Evolutionary conservation across 1,140 invertebrate genomes (phyloP).

Genomic region (Nasonia giraulti): DNA sequence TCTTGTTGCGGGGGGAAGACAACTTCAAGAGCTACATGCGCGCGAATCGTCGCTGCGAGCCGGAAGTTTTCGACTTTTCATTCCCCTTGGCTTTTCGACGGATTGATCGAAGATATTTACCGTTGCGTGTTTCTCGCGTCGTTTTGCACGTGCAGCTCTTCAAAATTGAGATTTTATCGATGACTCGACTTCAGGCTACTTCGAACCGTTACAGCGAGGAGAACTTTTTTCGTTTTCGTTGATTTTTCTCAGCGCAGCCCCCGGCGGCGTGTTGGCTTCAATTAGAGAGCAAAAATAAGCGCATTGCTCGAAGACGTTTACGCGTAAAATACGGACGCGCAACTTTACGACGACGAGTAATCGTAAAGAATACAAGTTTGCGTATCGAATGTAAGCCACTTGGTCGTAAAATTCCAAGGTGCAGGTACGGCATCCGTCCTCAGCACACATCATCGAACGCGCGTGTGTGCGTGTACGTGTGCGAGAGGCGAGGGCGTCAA

Average conservation of each 20-base stretch:
- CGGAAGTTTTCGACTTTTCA: too few relatives aligned
- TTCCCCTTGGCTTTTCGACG: not conserved
- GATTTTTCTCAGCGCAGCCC: not conserved
- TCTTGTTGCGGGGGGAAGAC: too few relatives aligned
- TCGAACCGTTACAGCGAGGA: not conserved
- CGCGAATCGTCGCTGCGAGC: too few relatives aligned
- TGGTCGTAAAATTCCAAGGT: not conserved
- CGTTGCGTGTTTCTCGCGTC: not conserved
- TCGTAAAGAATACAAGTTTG: not conserved
- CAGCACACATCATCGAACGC: not conserved
- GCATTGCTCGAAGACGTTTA: not conserved
- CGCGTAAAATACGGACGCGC: not conserved
- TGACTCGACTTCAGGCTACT: not conserved
- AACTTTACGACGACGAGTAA: not conserved
- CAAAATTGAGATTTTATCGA: conserved; percentile 1
- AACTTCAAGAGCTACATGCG: too few relatives aligned
- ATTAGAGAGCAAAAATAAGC: not conserved
- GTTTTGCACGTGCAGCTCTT: not conserved
- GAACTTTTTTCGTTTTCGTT: not conserved
- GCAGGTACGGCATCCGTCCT: not conserved
- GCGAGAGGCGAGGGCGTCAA: conserved; percentile 51
- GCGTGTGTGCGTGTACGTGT: conserved; percentile 50
- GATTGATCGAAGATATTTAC: not conserved
- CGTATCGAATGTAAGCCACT: not conserved
- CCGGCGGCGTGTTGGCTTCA: not conserved